A percentile compares a stretch with the other conserved stretches of the same genome.
Conservation (phyloP, 2,888 invertebrate species). For the Phrixothrix hirtus region DNA sequence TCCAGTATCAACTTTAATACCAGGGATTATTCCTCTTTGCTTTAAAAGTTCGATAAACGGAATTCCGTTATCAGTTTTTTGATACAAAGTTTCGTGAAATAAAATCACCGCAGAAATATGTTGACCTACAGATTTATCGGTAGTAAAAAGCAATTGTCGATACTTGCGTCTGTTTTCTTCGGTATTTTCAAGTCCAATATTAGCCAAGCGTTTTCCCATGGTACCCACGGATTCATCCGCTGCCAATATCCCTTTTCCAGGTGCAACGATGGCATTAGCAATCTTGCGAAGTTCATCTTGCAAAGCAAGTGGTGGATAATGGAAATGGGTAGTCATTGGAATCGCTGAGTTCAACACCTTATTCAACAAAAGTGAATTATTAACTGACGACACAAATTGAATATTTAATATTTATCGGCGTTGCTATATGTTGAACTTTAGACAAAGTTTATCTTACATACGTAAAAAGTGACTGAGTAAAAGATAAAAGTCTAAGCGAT, state of each 20-base stretch:
- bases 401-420: background rate
- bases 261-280: conserved; percentile 85
- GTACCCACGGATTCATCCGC: conserved; percentile 95
- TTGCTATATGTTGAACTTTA: background rate
- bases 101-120: conserved; percentile 70
- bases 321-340: conserved; percentile 52
- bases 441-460: background rate
- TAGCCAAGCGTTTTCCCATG: conserved; percentile 83
- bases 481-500: background rate
- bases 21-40: conserved; percentile 61
- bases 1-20: conserved; percentile 69
- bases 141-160: conserved; percentile 64
- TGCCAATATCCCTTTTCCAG: conserved; percentile 94
- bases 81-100: conserved; percentile 69
- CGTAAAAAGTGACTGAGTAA: background rate
- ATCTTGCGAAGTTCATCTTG: conserved; percentile 85
- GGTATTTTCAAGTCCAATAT: conserved; percentile 88
- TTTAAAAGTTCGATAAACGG: conserved; percentile 60
- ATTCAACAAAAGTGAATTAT: background rate
- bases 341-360: background rate
- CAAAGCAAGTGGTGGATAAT: conserved; percentile 79
- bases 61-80: conserved; percentile 63
- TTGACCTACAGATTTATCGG: conserved; percentile 54
- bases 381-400: background rate
- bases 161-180: conserved; percentile 84